phyloP scores from a whole-genome alignment of 2,113 vertebrate species.

The Gymnogyps californianus region DNA sequence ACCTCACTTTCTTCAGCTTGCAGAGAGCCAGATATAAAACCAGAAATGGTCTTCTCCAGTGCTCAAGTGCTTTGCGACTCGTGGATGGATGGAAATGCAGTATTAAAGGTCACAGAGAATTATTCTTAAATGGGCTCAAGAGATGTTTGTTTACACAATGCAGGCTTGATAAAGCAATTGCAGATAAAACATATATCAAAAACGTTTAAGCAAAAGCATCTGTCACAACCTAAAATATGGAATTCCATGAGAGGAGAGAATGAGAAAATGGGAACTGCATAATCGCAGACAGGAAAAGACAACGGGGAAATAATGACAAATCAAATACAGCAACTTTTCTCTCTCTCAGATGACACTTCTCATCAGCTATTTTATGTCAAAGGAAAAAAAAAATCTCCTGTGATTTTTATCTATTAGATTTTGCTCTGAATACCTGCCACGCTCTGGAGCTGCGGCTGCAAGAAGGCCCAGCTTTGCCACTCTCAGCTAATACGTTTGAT shows the following conservation, averaged over 20 bases:
- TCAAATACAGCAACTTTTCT: conserved; percentile 1
- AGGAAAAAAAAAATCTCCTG: not conserved
- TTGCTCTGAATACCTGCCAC: not conserved
- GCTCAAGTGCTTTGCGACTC: fast-evolving
- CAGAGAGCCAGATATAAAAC: not conserved
- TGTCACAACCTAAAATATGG: not conserved
- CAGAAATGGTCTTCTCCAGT: not conserved
- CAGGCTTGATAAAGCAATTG: not conserved
- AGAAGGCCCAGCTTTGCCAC: not conserved
- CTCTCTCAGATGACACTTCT: not conserved
- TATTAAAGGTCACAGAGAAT: not conserved
- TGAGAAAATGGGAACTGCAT: not conserved
- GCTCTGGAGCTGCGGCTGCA: not conserved
- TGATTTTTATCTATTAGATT: conserved; percentile 33
- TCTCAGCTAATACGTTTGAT: conserved; percentile 25
- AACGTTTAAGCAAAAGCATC: not conserved
- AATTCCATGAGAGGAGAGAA: not conserved
- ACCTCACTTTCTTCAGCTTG: not conserved
- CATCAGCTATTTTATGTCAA: not conserved
- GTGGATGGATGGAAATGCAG: not conserved
- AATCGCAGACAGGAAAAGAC: not conserved
- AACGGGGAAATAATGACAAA: conserved; percentile 17
- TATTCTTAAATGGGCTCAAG: not conserved
- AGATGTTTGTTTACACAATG: not conserved
- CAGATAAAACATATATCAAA: not conserved